A percentile compares a stretch with the other conserved stretches of the same genome.
Conservation (phyloP, 2,888 invertebrate species). For the Phyllotreta striolata region DNA sequence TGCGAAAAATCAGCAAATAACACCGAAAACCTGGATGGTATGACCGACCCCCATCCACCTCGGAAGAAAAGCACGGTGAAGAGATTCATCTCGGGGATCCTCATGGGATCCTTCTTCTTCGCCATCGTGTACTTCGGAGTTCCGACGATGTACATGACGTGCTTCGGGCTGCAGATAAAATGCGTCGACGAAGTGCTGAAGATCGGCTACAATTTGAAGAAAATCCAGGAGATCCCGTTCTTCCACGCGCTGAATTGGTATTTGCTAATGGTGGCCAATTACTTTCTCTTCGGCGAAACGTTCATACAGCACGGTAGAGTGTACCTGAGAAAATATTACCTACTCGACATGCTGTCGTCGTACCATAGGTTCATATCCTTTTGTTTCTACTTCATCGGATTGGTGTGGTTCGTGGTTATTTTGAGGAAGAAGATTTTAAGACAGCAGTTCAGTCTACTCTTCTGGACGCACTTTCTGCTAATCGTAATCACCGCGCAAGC, state of each 20-base stretch:
- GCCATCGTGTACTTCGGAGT: conserved; percentile 93
- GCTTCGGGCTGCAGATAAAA: conserved; percentile 94
- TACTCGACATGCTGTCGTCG: conserved; percentile 84
- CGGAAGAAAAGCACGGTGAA: conserved; percentile 82
- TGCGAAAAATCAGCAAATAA: conserved; percentile 10
- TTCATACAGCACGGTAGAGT: conserved; percentile 78
- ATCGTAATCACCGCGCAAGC: conserved; percentile 97
- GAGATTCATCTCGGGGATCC: conserved; percentile 90
- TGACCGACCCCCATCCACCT: neutral
- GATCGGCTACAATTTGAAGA: conserved; percentile 96
- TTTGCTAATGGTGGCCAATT: conserved; percentile 95
- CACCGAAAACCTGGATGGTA: conserved; percentile 1
- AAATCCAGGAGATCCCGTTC: conserved; percentile 88
- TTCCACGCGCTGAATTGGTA: conserved; percentile 94
- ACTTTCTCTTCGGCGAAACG: conserved; percentile 98
- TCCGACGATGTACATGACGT: conserved; percentile 90
- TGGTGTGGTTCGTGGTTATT: conserved; percentile 96
- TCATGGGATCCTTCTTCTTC: conserved; percentile 91
- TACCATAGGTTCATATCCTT: conserved; percentile 98
- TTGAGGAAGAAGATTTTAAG: conserved; percentile 94
- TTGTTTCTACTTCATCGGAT: conserved; percentile 92
- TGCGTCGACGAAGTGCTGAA: conserved; percentile 99
- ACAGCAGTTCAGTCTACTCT: conserved; percentile 97
- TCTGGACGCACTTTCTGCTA: conserved; percentile 98
- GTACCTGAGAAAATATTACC: conserved; percentile 54